Percentiles rank a stretch among this genome's conserved stretches.
Conservation (phyloP, 2,113 vertebrate species). For the Aptenodytes forsteri region DNA sequence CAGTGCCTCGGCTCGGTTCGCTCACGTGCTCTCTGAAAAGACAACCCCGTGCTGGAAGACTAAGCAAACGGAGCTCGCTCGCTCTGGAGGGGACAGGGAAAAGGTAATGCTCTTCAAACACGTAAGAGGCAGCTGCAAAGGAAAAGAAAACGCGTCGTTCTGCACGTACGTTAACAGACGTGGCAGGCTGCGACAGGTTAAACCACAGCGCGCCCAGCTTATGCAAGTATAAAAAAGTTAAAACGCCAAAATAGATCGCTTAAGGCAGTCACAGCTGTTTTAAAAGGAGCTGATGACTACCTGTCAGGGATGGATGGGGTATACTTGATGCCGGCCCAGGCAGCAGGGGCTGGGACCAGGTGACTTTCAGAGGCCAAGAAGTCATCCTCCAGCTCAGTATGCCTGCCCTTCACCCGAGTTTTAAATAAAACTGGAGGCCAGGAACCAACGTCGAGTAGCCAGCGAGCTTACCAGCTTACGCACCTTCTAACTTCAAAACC, state of each 20-base stretch:
- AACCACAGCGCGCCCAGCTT: accelerated
- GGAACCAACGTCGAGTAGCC: accelerated
- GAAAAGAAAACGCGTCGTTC: accelerated
- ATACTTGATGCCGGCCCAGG: accelerated
- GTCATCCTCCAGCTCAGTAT: too few species aligned
- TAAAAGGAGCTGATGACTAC: not conserved
- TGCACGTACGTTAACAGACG: accelerated
- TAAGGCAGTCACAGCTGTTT: accelerated
- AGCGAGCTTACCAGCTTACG: too few species aligned
- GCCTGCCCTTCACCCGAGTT: not conserved
- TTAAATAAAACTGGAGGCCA: too few species aligned
- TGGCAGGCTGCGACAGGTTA: not conserved
- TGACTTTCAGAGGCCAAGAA: not conserved
- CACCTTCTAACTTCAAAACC: too few species aligned
- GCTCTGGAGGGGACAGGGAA: accelerated
- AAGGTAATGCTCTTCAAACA: not conserved
- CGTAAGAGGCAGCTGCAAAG: not conserved
- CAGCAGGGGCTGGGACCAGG: not conserved
- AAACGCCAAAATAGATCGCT: accelerated
- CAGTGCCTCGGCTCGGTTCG: accelerated
- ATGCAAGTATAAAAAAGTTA: accelerated
- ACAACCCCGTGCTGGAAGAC: not conserved
- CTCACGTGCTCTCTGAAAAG: accelerated
- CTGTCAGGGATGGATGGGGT: not conserved
- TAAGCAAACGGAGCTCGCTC: not conserved